A percentile compares a stretch with the other conserved stretches of the same genome.
Evolutionary conservation across 2,888 invertebrate species (phyloP).

Genomic region (Diadromus collaris): DNA sequence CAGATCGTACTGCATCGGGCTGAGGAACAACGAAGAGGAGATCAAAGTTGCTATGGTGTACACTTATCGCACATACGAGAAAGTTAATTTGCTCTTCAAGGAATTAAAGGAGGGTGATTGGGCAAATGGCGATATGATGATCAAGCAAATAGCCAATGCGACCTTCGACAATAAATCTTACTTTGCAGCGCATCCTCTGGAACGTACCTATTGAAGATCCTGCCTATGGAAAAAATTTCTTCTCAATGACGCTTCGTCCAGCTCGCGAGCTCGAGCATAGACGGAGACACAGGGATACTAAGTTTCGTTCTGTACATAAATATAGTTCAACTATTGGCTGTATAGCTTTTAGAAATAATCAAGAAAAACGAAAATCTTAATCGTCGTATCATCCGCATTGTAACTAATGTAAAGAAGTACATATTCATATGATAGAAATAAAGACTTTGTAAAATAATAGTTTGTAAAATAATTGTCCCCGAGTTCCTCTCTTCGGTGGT

Average conservation of each 20-base stretch:
- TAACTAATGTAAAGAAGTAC: slow-evolving; percentile 46
- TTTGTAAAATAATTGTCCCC: too few relatives aligned
- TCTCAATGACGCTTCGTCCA: neutral
- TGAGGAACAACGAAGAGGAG: slow-evolving; percentile 66
- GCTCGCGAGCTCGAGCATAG: neutral
- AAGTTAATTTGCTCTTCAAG: slow-evolving; percentile 79
- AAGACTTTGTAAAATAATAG: slow-evolving; percentile 34
- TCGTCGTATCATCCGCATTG: slow-evolving; percentile 35
- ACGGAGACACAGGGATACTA: neutral
- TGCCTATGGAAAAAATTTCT: neutral
- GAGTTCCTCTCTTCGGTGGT: too few relatives aligned
- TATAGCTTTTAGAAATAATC: slow-evolving; percentile 30
- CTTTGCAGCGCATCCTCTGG: slow-evolving; percentile 84
- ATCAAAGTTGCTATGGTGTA: slow-evolving; percentile 76
- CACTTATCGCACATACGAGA: slow-evolving; percentile 80
- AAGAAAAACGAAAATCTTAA: neutral
- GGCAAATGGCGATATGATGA: slow-evolving; percentile 81
- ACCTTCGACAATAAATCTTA: slow-evolving; percentile 83
- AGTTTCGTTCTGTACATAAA: slow-evolving; percentile 31
- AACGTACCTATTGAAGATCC: slow-evolving; percentile 75
- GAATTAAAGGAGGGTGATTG: slow-evolving; percentile 80
- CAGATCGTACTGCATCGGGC: slow-evolving; percentile 70
- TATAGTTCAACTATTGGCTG: slow-evolving; percentile 24
- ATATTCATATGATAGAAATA: slow-evolving; percentile 45
- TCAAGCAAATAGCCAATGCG: slow-evolving; percentile 81